A percentile compares a stretch with the other conserved stretches of the same genome.
Evolutionary conservation across 2,797 vertebrate genomes (phyloP).

Genomic region (Phataginus tetradactyla): DNA sequence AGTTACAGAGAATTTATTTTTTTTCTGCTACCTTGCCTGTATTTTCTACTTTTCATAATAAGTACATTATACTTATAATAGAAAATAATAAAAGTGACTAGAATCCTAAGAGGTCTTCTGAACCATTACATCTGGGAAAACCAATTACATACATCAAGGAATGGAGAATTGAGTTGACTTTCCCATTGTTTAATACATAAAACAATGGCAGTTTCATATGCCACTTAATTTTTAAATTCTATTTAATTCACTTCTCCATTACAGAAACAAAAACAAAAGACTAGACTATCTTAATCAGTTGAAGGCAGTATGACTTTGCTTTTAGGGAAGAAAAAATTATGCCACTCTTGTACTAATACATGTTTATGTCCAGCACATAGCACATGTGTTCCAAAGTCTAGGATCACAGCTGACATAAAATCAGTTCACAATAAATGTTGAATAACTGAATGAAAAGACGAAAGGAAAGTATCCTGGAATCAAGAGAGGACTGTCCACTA

Average conservation of each 20-base stretch:
- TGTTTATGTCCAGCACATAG: conserved; percentile 32
- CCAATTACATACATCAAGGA: neutral
- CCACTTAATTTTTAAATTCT: neutral
- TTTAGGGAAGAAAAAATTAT: neutral
- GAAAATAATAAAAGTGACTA: conserved; percentile 32
- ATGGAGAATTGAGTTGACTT: neutral
- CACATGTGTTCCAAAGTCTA: neutral
- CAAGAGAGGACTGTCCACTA: neutral
- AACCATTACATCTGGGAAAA: neutral
- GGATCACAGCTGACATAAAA: conserved; percentile 63
- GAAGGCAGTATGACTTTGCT: neutral
- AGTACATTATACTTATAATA: neutral
- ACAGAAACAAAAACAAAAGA: neutral
- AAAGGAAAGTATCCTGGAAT: conserved; percentile 7
- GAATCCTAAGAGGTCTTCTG: neutral
- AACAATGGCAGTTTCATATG: neutral
- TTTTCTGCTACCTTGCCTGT: neutral
- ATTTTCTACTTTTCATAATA: conserved; percentile 1
- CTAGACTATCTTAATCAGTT: neutral
- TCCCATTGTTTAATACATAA: neutral
- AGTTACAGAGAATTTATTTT: neutral
- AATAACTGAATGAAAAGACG: conserved; percentile 37
- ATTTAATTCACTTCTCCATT: conserved; percentile 16
- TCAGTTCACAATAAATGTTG: conserved; percentile 67
- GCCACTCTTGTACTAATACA: neutral